Conservation (phyloP, 1,140 invertebrate genomes). For the Aphelinus certus region DNA sequence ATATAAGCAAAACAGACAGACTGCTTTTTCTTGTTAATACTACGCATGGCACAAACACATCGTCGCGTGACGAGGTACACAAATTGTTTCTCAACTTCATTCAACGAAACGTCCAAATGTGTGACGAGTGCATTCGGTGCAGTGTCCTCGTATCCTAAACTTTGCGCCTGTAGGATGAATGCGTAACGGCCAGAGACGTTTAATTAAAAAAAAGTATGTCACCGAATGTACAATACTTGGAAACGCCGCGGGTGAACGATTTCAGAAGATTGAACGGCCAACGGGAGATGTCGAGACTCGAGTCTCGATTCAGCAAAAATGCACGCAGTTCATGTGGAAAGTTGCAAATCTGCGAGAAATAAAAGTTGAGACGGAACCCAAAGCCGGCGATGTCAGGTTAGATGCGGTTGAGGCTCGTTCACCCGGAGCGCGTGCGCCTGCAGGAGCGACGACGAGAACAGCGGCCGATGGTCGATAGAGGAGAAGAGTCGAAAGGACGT, state of each 20-base stretch:
- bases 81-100: not conserved
- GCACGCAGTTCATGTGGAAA: too few relatives aligned
- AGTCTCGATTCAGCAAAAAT: too few relatives aligned
- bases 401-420: too few relatives aligned
- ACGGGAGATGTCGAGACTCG: too few relatives aligned
- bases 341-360: too few relatives aligned
- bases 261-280: too few relatives aligned
- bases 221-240: not conserved
- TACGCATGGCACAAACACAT: constrained; percentile 18
- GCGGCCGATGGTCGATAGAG: not conserved
- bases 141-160: constrained; percentile 22
- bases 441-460: not conserved
- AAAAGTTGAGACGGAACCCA: too few relatives aligned
- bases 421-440: too few relatives aligned
- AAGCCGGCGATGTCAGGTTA: too few relatives aligned
- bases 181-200: not conserved
- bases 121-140: not conserved
- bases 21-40: constrained; percentile 2
- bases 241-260: not conserved
- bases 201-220: constrained; percentile 8
- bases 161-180: not conserved
- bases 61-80: not conserved
- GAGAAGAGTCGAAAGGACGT: constrained; percentile 4
- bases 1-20: not conserved
- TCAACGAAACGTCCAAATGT: constrained; percentile 3